Conservation (phyloP, 2,113 vertebrate genomes). For the Laticauda laticaudata region DNA sequence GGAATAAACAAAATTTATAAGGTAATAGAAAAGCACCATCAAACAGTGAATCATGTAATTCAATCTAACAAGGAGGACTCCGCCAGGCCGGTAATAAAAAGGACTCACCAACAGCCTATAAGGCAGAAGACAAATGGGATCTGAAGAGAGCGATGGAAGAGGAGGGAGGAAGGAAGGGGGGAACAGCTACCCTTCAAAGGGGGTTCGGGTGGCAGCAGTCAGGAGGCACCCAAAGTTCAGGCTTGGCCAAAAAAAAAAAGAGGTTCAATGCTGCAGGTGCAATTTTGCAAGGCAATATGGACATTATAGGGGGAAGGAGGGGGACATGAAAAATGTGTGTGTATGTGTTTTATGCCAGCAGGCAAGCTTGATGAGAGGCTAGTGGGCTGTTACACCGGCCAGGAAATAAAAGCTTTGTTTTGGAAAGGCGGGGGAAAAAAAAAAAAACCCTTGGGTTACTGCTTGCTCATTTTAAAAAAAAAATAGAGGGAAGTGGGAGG, state of each 20-base stretch:
- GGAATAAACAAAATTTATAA: constrained; percentile 61
- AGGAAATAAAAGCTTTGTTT: constrained; percentile 30
- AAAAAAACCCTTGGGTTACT: background rate
- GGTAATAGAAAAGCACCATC: constrained; percentile 58
- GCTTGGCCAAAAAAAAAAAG: background rate
- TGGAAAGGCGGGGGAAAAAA: background rate
- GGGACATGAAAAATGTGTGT: background rate
- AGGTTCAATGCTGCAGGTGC: background rate
- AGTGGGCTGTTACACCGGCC: background rate
- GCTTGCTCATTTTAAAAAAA: background rate
- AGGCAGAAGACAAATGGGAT: constrained; percentile 40
- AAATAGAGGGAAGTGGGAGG: background rate
- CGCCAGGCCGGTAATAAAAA: constrained; percentile 41
- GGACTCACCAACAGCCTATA: constrained; percentile 38
- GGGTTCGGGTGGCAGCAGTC: background rate
- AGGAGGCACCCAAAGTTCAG: background rate
- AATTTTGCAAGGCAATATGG: background rate
- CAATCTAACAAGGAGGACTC: constrained; percentile 47
- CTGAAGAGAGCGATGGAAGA: constrained; percentile 9
- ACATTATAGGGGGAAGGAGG: background rate
- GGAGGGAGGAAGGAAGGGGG: background rate
- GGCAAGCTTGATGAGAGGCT: constrained; percentile 9
- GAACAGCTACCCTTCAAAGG: background rate
- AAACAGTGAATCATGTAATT: constrained; percentile 58
- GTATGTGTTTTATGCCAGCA: background rate